A percentile compares a stretch with the other conserved stretches of the same genome.
phyloP scores from a whole-genome alignment of 2,113 vertebrate genomes.

The Misgurnus mizolepis region DNA sequence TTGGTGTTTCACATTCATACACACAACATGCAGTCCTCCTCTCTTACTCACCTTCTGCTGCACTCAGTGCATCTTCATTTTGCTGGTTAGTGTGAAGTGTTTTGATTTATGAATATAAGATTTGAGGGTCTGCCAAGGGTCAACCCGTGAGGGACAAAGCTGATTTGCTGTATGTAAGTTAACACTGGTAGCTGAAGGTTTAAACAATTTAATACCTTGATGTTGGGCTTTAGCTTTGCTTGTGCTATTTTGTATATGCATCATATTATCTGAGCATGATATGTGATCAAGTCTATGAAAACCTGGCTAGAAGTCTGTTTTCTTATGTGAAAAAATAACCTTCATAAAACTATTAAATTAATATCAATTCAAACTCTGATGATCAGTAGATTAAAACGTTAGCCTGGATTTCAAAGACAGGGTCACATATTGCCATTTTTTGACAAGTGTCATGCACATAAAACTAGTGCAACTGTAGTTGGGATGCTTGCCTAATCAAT shows the following conservation, averaged over 20 bases:
- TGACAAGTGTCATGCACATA: neutral
- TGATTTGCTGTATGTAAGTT: neutral
- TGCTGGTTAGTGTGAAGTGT: conserved; percentile 26
- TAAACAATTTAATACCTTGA: neutral
- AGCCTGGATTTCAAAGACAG: too few relatives aligned
- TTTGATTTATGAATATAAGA: conserved; percentile 25
- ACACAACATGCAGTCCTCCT: neutral
- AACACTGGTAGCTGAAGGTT: too few relatives aligned
- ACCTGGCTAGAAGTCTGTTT: too few relatives aligned
- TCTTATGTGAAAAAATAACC: too few relatives aligned
- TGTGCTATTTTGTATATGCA: too few relatives aligned
- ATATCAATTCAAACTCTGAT: too few relatives aligned
- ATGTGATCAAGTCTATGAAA: too few relatives aligned
- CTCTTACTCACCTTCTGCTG: neutral
- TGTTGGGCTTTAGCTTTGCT: too few relatives aligned
- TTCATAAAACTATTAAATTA: too few relatives aligned
- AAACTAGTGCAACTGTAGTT: neutral
- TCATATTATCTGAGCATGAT: too few relatives aligned
- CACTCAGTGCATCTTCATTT: conserved; percentile 23
- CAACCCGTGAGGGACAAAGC: neutral
- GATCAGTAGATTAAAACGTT: too few relatives aligned
- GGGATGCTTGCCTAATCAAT: neutral
- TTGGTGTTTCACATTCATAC: neutral
- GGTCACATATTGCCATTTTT: neutral
- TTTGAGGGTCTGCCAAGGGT: neutral